Evolutionary conservation across 2,888 invertebrate genomes (phyloP).

Genomic region (Fissipunctia ypsillon): DNA sequence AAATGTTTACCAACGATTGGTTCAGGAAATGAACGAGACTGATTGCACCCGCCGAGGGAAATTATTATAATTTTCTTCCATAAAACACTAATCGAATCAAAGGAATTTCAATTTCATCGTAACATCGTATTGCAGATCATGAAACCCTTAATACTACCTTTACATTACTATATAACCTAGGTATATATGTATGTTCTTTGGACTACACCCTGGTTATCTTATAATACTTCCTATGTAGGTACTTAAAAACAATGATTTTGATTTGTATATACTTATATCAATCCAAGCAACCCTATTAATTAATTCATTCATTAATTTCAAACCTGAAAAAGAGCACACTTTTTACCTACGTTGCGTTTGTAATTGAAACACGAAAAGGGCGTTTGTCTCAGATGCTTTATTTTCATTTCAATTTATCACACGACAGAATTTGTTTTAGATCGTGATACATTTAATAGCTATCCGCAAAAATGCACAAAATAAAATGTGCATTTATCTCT

Average conservation of each 20-base stretch:
- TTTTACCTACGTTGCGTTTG: neutral
- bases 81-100: slow-evolving; percentile 59
- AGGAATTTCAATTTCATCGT: slow-evolving; percentile 56
- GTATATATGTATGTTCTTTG: too few relatives aligned
- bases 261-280: too few relatives aligned
- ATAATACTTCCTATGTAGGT: too few relatives aligned
- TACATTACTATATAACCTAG: too few relatives aligned
- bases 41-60: slow-evolving; percentile 5
- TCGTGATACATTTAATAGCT: slow-evolving; percentile 10
- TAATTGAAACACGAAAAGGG: slow-evolving; percentile 12
- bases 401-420: neutral
- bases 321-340: neutral
- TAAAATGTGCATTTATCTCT: slow-evolving; percentile 36
- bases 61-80: slow-evolving; percentile 54
- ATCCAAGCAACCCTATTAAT: too few relatives aligned
- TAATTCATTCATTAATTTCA: too few relatives aligned
- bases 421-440: neutral
- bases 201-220: too few relatives aligned
- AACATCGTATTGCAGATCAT: slow-evolving; percentile 27
- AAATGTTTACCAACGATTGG: slow-evolving; percentile 9
- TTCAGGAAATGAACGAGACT: slow-evolving; percentile 35
- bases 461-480: slow-evolving; percentile 12
- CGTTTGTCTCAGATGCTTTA: neutral
- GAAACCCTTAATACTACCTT: neutral
- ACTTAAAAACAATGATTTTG: too few relatives aligned